phyloP scores from a whole-genome alignment of 2,797 vertebrate species.

The Ceryle rudis region DNA sequence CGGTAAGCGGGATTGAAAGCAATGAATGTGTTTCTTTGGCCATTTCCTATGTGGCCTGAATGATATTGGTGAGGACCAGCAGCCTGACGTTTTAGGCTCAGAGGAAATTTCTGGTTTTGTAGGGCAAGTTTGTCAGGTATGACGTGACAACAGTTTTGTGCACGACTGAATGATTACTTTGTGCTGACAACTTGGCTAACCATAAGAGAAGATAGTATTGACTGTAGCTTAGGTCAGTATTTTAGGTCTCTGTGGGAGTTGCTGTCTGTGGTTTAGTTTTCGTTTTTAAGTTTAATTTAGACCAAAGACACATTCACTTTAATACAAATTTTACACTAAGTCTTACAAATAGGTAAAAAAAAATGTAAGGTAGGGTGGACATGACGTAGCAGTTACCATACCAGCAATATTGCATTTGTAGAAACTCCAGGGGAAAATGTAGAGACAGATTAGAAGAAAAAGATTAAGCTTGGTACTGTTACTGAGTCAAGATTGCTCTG shows the following conservation, averaged over 20 bases:
- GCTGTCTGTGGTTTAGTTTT: neutral
- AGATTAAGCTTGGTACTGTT: neutral
- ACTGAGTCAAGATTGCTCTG: neutral
- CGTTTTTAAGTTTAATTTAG: neutral
- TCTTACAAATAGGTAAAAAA: neutral
- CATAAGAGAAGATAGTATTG: neutral
- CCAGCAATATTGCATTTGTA: neutral
- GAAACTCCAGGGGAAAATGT: neutral
- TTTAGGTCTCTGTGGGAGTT: neutral
- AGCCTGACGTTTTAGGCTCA: neutral
- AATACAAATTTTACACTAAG: neutral
- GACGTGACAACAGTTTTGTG: neutral
- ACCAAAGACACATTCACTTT: neutral
- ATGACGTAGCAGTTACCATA: neutral
- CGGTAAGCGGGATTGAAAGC: neutral
- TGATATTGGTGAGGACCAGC: neutral
- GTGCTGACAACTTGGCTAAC: neutral
- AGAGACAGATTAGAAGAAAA: neutral
- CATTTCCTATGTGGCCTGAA: slow-evolving; percentile 24
- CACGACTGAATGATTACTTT: neutral
- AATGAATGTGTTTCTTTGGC: neutral
- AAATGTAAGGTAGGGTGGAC: neutral
- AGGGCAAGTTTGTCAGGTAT: neutral
- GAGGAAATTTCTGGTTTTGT: slow-evolving; percentile 6
- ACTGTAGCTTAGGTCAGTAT: neutral